A percentile compares a stretch with the other conserved stretches of the same genome.
Conservation (phyloP, 2,113 vertebrate genomes). For the Henicopernis longicauda region DNA sequence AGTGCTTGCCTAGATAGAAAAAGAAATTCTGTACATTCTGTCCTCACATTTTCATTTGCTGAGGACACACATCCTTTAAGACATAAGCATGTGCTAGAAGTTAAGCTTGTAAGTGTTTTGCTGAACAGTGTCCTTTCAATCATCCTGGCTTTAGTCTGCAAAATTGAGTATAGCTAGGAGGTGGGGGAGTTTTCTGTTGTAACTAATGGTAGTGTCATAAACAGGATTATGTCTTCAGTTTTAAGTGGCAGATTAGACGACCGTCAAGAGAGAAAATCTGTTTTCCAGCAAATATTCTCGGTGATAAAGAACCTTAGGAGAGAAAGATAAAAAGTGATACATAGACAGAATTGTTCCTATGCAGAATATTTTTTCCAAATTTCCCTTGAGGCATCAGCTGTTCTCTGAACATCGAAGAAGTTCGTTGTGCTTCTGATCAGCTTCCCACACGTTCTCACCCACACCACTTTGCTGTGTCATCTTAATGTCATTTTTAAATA, state of each 20-base stretch:
- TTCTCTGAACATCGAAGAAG: constrained; percentile 25
- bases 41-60: background rate
- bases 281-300: background rate
- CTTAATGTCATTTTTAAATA: constrained; percentile 51
- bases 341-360: background rate
- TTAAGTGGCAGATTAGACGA: background rate
- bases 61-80: background rate
- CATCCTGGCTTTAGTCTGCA: background rate
- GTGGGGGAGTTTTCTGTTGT: background rate
- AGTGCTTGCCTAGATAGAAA: background rate
- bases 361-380: background rate
- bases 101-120: background rate
- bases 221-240: background rate
- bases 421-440: constrained; percentile 40
- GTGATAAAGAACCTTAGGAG: background rate
- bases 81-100: background rate
- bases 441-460: constrained; percentile 50
- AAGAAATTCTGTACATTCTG: background rate
- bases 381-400: constrained; percentile 13
- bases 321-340: background rate
- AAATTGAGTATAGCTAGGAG: background rate
- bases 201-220: background rate
- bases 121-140: background rate
- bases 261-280: background rate
- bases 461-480: constrained; percentile 54